Evolutionary conservation across 2,113 vertebrate species (phyloP), one percentile per base, ranked within the genome.

Genomic region (Thunnus maccoyii): DNA sequence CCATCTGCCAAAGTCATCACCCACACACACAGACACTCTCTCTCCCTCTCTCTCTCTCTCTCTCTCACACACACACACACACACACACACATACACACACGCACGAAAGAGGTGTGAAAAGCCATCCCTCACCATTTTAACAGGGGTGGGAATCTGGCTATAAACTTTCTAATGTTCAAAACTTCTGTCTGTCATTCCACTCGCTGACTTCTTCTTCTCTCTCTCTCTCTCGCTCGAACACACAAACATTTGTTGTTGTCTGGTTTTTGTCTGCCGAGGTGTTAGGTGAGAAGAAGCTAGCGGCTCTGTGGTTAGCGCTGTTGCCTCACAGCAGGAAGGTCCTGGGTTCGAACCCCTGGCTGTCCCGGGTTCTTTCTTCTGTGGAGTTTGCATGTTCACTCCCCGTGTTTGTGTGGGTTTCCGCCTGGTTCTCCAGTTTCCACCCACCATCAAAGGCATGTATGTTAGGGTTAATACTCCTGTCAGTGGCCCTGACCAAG

Each of bases 1-100:
- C 90, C 90, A 93, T 93, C 93, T 94, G 93, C 90, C 91, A 91
- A 88, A 92, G 80, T 85, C 91, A 91, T 94, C 93, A 87, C 84
- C 55, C 89, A 70, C 81, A 79, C 78, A 73, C 67, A 74, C 52
- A 72, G 15, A 75, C 7, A 65, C 84, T 4, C 54, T 10, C 50
- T 41, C 79, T 4, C 78, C 47, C 55, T 30, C 82, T 30, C 7
- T 0, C 55, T 10, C 69, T 15, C 36, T 41, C 36, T 30, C 27
- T 3, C 27, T 30, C 27, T 27, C 25, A 0, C 54, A 8, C 20
- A 3, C 71, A 11, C 76, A 48, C 56, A 30, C 57, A 18, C 46
- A 54, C 18, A 41, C 47, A 61, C 52, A 47, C 73, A 67, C 72
- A 74, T 63, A 66, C 69, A 63, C 57, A 73, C 67, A 83, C 47